Conservation (phyloP, 2,113 vertebrate species). For the Polypterus bichir region DNA sequence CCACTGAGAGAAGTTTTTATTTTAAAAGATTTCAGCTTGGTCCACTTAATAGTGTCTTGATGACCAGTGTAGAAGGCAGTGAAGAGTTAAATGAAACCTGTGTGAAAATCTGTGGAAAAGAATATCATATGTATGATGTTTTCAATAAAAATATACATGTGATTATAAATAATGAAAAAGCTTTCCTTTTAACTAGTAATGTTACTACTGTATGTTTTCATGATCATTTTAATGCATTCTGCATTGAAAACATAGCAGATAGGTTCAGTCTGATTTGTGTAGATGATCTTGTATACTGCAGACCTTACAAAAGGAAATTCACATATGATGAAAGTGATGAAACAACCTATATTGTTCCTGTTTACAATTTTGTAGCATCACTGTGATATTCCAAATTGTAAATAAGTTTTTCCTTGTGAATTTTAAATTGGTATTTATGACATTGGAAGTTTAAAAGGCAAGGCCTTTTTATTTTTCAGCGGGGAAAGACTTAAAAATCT, state of each 20-base stretch:
- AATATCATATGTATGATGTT: too few species aligned
- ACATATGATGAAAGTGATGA: constrained; percentile 7
- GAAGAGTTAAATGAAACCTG: constrained; percentile 3
- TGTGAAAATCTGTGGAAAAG: neutral
- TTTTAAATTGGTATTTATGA: too few species aligned
- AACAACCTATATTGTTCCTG: constrained; percentile 7
- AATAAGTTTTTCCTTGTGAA: too few species aligned
- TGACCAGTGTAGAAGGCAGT: constrained; percentile 4
- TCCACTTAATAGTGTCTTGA: constrained; percentile 6
- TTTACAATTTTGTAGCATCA: constrained; percentile 6
- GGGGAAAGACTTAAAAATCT: too few species aligned
- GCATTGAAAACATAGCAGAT: constrained; percentile 13
- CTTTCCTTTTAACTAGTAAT: constrained; percentile 16
- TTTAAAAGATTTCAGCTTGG: constrained; percentile 20
- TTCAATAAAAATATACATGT: constrained; percentile 19
- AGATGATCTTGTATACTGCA: constrained; percentile 8
- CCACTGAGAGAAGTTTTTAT: constrained; percentile 19
- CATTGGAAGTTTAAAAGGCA: too few species aligned
- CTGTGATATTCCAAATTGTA: too few species aligned
- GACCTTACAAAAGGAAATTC: constrained; percentile 9
- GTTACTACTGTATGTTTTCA: constrained; percentile 18
- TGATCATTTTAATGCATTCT: constrained; percentile 21
- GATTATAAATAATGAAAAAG: constrained; percentile 14
- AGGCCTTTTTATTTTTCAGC: too few species aligned
- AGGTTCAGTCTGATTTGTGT: constrained; percentile 14